A percentile compares a stretch with the other conserved stretches of the same genome.
phyloP scores from a whole-genome alignment of 2,113 vertebrate species.

The Rattus rattus region DNA sequence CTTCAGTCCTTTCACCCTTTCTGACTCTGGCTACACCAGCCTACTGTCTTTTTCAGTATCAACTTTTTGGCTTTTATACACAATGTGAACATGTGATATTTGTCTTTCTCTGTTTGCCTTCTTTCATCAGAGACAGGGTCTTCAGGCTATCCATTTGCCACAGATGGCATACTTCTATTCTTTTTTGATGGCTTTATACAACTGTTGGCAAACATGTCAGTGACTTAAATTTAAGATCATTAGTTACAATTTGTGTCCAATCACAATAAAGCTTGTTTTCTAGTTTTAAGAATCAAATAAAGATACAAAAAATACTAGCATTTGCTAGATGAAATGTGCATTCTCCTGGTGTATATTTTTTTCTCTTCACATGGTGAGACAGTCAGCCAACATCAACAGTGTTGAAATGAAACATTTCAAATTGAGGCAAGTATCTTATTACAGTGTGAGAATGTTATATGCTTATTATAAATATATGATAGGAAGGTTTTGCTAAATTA shows the following conservation, averaged over 20 bases:
- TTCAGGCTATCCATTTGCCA: neutral
- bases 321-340: conserved; percentile 21
- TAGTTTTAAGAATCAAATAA: conserved; percentile 32
- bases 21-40: neutral
- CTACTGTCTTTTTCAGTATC: neutral
- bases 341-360: conserved; percentile 37
- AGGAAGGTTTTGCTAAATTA: neutral
- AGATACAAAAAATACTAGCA: conserved; percentile 18
- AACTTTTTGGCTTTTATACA: neutral
- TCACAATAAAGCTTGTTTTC: conserved; percentile 21
- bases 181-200: neutral
- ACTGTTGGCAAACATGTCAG: neutral
- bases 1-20: neutral
- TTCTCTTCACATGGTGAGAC: neutral
- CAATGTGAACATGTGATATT: neutral
- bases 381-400: conserved; percentile 13
- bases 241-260: conserved; percentile 25
- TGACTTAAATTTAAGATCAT: conserved; percentile 45
- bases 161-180: neutral
- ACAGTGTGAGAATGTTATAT: neutral
- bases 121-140: neutral
- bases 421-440: neutral
- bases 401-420: conserved; percentile 30
- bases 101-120: neutral
- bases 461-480: neutral